Evolutionary conservation across 1,140 invertebrate genomes (phyloP).

Genomic region (Schlechtendalia chinensis): DNA sequence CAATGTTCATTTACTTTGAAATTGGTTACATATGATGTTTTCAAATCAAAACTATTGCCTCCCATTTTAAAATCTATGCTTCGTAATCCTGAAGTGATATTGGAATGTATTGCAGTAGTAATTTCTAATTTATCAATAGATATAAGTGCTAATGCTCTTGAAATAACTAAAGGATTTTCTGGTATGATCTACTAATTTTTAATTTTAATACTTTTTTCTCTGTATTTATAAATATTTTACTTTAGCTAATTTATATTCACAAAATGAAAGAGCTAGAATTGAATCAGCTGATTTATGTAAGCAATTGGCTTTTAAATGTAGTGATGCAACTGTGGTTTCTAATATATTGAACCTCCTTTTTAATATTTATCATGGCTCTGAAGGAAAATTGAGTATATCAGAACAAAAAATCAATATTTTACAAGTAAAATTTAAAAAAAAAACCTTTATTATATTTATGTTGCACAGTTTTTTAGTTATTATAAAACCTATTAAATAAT

Average conservation of each 20-base stretch:
- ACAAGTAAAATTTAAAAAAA: slow-evolving; percentile 60
- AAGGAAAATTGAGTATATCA: slow-evolving; percentile 86
- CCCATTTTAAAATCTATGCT: slow-evolving; percentile 88
- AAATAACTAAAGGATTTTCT: slow-evolving; percentile 79
- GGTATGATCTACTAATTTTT: slow-evolving; percentile 59
- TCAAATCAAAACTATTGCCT: slow-evolving; percentile 74
- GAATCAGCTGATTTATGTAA: slow-evolving; percentile 71
- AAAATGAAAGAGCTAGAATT: slow-evolving; percentile 72
- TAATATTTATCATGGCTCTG: slow-evolving; percentile 81
- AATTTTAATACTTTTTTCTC: background rate
- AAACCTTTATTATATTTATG: too few species aligned
- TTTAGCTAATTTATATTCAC: slow-evolving; percentile 74
- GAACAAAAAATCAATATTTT: slow-evolving; percentile 87
- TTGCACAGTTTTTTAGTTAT: too few species aligned
- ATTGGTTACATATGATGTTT: slow-evolving; percentile 69
- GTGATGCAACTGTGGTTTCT: slow-evolving; percentile 66
- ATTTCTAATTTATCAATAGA: slow-evolving; percentile 72
- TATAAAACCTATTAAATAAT: slow-evolving; percentile 48
- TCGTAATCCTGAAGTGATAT: slow-evolving; percentile 88
- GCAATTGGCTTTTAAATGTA: slow-evolving; percentile 71
- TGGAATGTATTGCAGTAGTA: slow-evolving; percentile 75
- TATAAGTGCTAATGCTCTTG: slow-evolving; percentile 74
- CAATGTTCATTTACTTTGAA: slow-evolving; percentile 66
- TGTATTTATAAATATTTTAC: slow-evolving; percentile 9
- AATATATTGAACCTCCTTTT: slow-evolving; percentile 73